A percentile compares a stretch with the other conserved stretches of the same genome.
Evolutionary conservation across 2,113 vertebrate genomes (phyloP).

Genomic region (Neolamprologus variostigma): DNA sequence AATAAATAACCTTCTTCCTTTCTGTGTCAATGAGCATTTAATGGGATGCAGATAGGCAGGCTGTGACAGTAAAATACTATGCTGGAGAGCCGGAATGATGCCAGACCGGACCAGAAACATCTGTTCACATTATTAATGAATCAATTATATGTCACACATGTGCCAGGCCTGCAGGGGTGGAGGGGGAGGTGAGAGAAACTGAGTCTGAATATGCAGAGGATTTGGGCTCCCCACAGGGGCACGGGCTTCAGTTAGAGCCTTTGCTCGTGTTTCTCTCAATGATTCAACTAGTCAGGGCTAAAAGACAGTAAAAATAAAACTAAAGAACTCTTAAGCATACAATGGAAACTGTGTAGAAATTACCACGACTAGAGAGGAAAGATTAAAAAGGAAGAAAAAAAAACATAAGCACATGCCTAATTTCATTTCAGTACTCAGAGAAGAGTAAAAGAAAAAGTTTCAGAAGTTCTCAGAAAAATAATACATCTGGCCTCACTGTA

Average conservation of each 20-base stretch:
- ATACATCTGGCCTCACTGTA: not conserved
- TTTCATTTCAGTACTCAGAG: not conserved
- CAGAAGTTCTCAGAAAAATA: not conserved
- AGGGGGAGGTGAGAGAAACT: not conserved
- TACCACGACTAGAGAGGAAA: not conserved
- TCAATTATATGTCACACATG: constrained; percentile 70
- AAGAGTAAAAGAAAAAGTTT: not conserved
- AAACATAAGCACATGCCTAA: not conserved
- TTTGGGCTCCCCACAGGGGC: constrained; percentile 2
- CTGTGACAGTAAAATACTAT: constrained; percentile 14
- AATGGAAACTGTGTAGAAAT: not conserved
- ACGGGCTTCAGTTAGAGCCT: constrained; percentile 5
- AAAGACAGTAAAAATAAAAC: not conserved
- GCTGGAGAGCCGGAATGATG: constrained; percentile 22
- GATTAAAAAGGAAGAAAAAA: fast-evolving
- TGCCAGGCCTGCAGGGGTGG: constrained; percentile 49
- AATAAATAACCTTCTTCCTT: constrained; percentile 6
- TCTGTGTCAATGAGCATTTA: constrained; percentile 43
- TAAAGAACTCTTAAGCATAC: not conserved
- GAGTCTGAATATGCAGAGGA: constrained; percentile 3
- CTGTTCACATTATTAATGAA: constrained; percentile 74
- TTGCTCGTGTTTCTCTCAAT: not conserved
- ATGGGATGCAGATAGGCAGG: constrained; percentile 29
- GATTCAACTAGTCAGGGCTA: constrained; percentile 27
- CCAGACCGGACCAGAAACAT: constrained; percentile 64